These are phyloP conservation scores for Tigriopus japonicus DNA, from an alignment of 1,140 invertebrate species.

Conservation along the genomic window DNA sequence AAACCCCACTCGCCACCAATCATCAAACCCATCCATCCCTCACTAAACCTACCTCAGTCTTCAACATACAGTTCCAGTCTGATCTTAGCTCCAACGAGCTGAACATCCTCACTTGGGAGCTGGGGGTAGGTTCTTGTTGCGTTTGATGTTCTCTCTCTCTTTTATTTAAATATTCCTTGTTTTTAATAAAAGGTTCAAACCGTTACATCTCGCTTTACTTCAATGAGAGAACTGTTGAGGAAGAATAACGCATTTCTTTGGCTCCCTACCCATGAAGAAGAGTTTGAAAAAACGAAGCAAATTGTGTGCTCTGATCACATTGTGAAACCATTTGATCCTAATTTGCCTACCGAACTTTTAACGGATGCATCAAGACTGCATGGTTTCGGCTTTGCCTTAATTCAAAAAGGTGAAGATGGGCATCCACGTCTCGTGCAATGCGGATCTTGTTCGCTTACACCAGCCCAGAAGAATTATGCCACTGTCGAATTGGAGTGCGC, in stretches of 20 bases:
- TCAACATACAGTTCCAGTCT: too few relatives aligned
- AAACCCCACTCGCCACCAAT: too few relatives aligned
- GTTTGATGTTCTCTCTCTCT: too few relatives aligned
- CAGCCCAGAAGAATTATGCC: not conserved
- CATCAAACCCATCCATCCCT: too few relatives aligned
- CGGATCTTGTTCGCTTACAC: not conserved
- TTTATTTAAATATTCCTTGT: too few relatives aligned
- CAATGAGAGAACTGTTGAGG: not conserved
- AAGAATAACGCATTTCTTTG: not conserved
- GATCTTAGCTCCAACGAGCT: too few relatives aligned
- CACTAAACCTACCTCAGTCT: too few relatives aligned
- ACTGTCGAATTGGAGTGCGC: not conserved
- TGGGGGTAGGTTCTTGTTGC: too few relatives aligned
- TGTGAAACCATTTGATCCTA: not conserved
- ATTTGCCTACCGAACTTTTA: not conserved
- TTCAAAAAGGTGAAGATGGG: not conserved
- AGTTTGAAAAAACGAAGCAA: not conserved
- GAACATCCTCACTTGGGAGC: too few relatives aligned
- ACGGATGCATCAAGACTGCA: not conserved
- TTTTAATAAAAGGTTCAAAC: too few relatives aligned
- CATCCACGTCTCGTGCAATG: not conserved
- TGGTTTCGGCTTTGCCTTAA: not conserved
- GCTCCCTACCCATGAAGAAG: not conserved
- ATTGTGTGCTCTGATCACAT: not conserved
- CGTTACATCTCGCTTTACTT: too few relatives aligned